These are phyloP conservation scores for Zosterops hypoxanthus DNA, from an alignment of 2,113 vertebrate species.

Conservation along the genomic window DNA sequence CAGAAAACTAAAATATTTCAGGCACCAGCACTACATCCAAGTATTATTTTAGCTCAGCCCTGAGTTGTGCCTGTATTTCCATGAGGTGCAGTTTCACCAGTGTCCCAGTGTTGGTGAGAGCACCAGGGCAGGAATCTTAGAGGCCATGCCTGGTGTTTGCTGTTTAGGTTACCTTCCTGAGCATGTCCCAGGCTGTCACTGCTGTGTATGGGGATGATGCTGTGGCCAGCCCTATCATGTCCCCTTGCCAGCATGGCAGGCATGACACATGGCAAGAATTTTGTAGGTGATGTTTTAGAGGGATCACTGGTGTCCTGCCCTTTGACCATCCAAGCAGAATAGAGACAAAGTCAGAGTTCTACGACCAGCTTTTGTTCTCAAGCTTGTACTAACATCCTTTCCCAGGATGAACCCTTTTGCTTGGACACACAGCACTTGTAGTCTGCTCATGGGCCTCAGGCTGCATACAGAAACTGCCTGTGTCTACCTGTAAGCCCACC, in stretches of 20 bases:
- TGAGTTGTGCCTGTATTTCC: neutral
- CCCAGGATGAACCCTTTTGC: neutral
- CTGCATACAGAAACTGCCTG: neutral
- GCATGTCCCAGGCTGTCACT: neutral
- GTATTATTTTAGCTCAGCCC: neutral
- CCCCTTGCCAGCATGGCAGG: neutral
- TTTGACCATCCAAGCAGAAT: neutral
- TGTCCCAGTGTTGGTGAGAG: neutral
- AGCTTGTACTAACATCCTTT: neutral
- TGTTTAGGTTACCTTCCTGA: neutral
- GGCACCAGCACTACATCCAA: no score
- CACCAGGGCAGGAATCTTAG: neutral
- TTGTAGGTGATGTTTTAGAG: neutral
- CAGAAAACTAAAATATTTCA: no score
- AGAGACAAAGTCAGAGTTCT: neutral
- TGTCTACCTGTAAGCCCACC: neutral
- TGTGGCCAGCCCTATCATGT: fast-evolving
- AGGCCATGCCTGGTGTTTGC: neutral
- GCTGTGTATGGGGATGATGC: neutral
- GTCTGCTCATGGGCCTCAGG: neutral
- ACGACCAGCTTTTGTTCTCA: neutral
- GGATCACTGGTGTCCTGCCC: neutral
- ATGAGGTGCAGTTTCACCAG: neutral
- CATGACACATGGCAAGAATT: neutral
- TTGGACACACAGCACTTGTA: neutral